Percentiles rank a stretch among this genome's conserved stretches.
Conservation (phyloP, 30 jellyfish, hydroid and myxozoan genomes). For the Chrysaora quinquecirrha region DNA sequence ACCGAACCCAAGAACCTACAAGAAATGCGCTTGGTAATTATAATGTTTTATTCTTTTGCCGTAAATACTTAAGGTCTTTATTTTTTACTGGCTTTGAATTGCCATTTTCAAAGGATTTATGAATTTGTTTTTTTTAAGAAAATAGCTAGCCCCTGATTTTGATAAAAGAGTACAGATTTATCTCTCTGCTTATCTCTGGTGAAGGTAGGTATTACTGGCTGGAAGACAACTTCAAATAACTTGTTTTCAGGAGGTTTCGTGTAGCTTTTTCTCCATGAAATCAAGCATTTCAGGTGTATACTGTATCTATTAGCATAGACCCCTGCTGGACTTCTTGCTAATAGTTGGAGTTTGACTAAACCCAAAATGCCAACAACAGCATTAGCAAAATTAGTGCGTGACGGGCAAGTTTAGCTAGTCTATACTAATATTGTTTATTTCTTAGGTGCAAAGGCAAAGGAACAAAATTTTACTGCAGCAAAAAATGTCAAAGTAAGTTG, state of each 20-base stretch:
- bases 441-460: constrained; percentile 64
- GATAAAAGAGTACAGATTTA: no score
- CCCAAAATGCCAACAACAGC: no score
- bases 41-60: not conserved
- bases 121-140: no score
- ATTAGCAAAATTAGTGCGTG: not conserved
- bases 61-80: not conserved
- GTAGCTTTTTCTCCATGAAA: no score
- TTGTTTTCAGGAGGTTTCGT: no score
- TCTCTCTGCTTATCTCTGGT: no score
- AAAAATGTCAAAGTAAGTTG: constrained; percentile 48
- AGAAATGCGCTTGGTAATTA: constrained; percentile 60
- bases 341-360: no score
- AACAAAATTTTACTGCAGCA: constrained; percentile 63
- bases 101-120: not conserved
- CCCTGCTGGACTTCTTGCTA: no score
- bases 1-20: constrained; percentile 19
- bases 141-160: no score
- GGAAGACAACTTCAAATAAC: no score
- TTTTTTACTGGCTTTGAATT: not conserved
- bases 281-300: no score
- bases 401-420: not conserved
- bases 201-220: not conserved
- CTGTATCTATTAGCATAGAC: no score
- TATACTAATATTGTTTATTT: not conserved